phyloP scores from a whole-genome alignment of 2,888 invertebrate genomes.

The Phania funesta region DNA sequence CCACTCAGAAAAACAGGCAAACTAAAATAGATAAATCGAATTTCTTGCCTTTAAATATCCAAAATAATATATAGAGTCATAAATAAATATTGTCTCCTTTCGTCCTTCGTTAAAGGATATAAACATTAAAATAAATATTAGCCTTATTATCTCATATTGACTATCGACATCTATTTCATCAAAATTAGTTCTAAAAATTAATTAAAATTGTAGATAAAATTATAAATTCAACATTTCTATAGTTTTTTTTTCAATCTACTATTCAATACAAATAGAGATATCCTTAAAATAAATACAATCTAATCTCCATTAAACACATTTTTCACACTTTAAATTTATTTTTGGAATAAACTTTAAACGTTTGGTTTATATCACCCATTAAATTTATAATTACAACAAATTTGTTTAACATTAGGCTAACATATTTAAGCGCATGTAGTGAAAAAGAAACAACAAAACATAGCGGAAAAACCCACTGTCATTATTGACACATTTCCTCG shows the following conservation, averaged over 20 bases:
- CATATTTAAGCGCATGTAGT: not conserved
- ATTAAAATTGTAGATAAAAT: too few relatives aligned
- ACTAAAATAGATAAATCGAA: too few relatives aligned
- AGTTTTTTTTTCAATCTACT: not conserved
- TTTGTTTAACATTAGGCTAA: conserved; percentile 1
- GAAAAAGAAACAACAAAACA: not conserved
- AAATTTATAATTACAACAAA: conserved; percentile 7
- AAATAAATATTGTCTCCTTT: too few relatives aligned
- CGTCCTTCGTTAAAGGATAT: too few relatives aligned
- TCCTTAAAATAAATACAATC: not conserved
- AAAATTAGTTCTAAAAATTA: too few relatives aligned
- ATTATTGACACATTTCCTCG: conserved; percentile 36
- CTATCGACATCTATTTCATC: too few relatives aligned
- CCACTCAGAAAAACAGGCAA: too few relatives aligned
- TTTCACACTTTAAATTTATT: conserved; percentile 28
- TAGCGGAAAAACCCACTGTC: conserved; percentile 11
- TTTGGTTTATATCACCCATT: conserved; percentile 7
- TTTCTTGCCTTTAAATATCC: too few relatives aligned
- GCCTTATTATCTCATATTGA: too few relatives aligned
- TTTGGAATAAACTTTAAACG: not conserved
- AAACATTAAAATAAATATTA: too few relatives aligned
- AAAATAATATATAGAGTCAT: too few relatives aligned
- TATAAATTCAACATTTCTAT: not conserved
- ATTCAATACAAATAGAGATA: not conserved
- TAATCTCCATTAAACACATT: not conserved